Evolutionary conservation across 2,113 vertebrate species (phyloP), one percentile per base, ranked within the genome.

Genomic region (Phalacrocorax aristotelis): DNA sequence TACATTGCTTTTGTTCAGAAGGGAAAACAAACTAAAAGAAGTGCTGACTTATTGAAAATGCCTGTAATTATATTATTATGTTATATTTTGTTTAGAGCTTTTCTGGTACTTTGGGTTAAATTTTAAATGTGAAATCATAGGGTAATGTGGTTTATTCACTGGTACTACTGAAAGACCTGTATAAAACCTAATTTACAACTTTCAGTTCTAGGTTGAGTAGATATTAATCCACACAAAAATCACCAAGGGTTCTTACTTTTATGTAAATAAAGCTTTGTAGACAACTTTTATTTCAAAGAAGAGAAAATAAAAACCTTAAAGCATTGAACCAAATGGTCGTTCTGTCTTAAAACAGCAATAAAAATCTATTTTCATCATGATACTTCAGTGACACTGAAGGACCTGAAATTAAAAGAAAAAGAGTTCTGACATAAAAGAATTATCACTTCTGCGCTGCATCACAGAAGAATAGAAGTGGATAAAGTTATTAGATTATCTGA

Each of bases 21-120:
- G 90, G 96, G 94, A 97, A 98, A 98, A 97, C 70, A 64, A 97
- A 80, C 72, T 95, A 66, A 96, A 97, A 97, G 77, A 98, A 98
- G 72, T 97, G 98, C 96, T 98, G 97, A 98, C 93, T 97, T 97
- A 90, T 15, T 94, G 94, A 98, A 98, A 98, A 97, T 85, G 27
- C 72, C 79, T 97, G 97, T 95, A 98, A 98, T 98, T 98, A 97
- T 97, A 95, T 97, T 98, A 98, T 97, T 95, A 97, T 83, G 68
- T 71, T 91, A 72, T 96, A 96, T 97, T 97, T 93, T 93, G 57
- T 83, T 95, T 95, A 96, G 92, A 97, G 91, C 40, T 92, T 92
- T 96, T 83, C 85, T 97, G 64, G 44, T 94, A 95, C n/a, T 95
- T 49, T 84, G 18, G 55, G 58, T 96, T 97, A 80, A 36, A 84